phyloP scores from a whole-genome alignment of 2,888 invertebrate genomes.

The Atethmia centrago region DNA sequence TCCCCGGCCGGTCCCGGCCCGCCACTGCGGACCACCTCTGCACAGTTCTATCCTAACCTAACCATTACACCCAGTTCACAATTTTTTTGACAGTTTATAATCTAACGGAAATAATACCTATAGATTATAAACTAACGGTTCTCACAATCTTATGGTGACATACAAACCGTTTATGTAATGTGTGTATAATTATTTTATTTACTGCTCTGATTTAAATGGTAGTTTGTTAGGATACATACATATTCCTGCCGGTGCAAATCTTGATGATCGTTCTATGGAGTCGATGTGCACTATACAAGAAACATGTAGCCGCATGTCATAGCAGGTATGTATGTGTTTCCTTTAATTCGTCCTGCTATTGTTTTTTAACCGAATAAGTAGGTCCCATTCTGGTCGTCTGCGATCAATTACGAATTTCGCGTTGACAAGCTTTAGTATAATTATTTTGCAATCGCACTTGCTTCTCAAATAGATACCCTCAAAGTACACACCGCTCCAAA shows the following conservation, averaged over 20 bases:
- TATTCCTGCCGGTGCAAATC: background rate
- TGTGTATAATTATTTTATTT: slow-evolving; percentile 44
- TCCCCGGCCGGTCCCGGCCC: too few relatives aligned
- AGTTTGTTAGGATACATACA: background rate
- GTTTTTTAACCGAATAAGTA: background rate
- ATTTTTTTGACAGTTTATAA: too few relatives aligned
- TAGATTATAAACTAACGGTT: too few relatives aligned
- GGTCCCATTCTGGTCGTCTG: background rate
- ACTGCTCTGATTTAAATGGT: background rate
- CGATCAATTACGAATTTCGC: background rate
- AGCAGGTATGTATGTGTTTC: background rate
- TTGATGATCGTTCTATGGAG: background rate
- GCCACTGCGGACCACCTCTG: too few relatives aligned
- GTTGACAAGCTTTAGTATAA: background rate
- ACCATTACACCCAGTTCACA: too few relatives aligned
- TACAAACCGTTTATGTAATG: slow-evolving; percentile 23
- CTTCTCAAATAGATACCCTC: background rate
- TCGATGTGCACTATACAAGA: background rate
- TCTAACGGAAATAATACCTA: too few relatives aligned
- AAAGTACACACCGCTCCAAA: slow-evolving; percentile 13
- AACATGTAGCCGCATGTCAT: background rate
- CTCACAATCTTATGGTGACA: too few relatives aligned
- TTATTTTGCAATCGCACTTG: background rate
- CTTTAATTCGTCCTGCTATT: background rate
- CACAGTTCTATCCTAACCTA: too few relatives aligned